Conservation (phyloP, 2,888 invertebrate genomes). For the Lithophane leautieri region DNA sequence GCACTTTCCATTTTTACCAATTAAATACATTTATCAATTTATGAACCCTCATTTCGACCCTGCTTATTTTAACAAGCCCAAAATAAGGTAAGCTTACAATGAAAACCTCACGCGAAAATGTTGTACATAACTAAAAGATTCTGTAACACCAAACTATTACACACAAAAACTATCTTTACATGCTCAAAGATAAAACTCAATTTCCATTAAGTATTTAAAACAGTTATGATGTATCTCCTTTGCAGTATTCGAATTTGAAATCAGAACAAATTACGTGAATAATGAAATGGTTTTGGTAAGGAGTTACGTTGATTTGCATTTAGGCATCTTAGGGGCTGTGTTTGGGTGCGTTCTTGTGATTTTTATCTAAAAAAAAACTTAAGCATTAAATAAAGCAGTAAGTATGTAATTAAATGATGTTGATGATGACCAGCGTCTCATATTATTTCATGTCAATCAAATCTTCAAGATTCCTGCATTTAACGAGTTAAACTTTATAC, state of each 20-base stretch:
- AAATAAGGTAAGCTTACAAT: slow-evolving; percentile 63
- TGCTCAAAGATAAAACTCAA: fast-evolving
- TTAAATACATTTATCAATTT: not conserved
- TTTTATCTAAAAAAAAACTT: too few species aligned
- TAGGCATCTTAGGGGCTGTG: not conserved
- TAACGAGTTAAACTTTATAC: too few species aligned
- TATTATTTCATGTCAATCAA: not conserved
- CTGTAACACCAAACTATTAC: not conserved
- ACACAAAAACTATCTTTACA: not conserved
- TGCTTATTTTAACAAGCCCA: slow-evolving; percentile 62
- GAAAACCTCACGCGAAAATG: slow-evolving; percentile 66
- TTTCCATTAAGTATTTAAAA: not conserved
- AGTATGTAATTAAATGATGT: too few species aligned
- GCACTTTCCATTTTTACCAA: not conserved
- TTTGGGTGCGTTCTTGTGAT: slow-evolving; percentile 1
- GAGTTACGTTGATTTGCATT: slow-evolving; percentile 11
- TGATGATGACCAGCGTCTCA: not conserved
- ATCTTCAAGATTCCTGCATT: not conserved
- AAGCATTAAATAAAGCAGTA: too few species aligned
- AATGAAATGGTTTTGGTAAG: slow-evolving; percentile 37
- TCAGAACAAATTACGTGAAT: slow-evolving; percentile 41
- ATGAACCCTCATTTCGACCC: slow-evolving; percentile 26
- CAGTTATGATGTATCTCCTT: not conserved
- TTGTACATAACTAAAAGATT: slow-evolving; percentile 10
- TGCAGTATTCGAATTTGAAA: slow-evolving; percentile 39